A percentile compares a stretch with the other conserved stretches of the same genome.
Evolutionary conservation across 2,113 vertebrate species (phyloP).

Genomic region (Oxyruncus cristatus): DNA sequence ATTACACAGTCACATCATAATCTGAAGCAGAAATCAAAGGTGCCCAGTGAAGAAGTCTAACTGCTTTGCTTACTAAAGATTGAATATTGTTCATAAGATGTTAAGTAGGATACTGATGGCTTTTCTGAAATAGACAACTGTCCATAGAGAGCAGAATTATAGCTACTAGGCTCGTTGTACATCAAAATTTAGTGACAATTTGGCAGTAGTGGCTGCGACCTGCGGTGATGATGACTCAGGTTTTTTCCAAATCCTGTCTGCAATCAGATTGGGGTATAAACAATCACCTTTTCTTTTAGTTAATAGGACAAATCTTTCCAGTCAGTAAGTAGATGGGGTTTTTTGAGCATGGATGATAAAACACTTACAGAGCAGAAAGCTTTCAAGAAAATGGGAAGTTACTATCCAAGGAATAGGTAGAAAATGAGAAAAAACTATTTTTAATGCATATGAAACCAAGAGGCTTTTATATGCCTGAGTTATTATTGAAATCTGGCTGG

Average conservation of each 20-base stretch:
- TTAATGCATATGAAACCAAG: constrained; percentile 53
- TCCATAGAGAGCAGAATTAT: background rate
- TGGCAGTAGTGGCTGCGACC: background rate
- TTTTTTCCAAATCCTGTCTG: background rate
- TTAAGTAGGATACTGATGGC: background rate
- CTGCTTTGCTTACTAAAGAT: background rate
- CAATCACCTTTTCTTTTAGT: background rate
- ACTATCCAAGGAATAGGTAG: constrained; percentile 17
- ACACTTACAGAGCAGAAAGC: background rate
- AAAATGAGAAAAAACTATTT: constrained; percentile 55
- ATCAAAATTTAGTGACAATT: background rate
- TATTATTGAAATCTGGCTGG: constrained; percentile 62
- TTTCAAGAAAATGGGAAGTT: constrained; percentile 44
- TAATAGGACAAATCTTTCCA: background rate
- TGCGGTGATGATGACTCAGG: background rate
- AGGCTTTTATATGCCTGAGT: constrained; percentile 43
- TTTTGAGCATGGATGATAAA: background rate
- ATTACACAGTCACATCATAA: background rate
- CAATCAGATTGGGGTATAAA: background rate
- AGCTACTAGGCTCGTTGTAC: background rate
- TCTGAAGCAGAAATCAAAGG: constrained; percentile 25
- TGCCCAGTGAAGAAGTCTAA: background rate
- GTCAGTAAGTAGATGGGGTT: background rate
- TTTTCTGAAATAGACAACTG: background rate
- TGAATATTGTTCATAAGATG: background rate